A percentile compares a stretch with the other conserved stretches of the same genome.
phyloP scores from a whole-genome alignment of 2,888 invertebrate genomes.

The Neoitamus cyanurus region DNA sequence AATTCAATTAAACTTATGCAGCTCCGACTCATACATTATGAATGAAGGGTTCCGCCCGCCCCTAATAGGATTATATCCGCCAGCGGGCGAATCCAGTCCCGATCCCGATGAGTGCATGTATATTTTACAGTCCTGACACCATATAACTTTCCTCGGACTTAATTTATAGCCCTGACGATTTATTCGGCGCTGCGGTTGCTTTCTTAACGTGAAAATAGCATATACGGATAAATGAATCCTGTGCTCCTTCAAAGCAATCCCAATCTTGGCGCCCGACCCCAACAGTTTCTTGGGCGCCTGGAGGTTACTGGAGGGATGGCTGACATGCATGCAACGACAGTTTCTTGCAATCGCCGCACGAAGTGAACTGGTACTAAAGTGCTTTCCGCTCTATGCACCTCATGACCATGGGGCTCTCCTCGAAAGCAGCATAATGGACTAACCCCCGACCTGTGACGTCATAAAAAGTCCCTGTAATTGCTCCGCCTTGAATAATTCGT shows the following conservation, averaged over 20 bases:
- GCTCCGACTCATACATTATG: constrained; percentile 34
- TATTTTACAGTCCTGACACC: constrained; percentile 32
- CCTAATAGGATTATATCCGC: constrained; percentile 29
- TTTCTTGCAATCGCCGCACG: neutral
- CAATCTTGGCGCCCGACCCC: neutral
- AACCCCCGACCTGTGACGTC: neutral
- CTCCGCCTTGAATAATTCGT: neutral
- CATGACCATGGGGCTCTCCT: neutral
- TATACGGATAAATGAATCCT: constrained; percentile 17
- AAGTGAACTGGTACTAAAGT: neutral
- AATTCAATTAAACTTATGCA: constrained; percentile 44
- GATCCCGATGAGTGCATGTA: neutral
- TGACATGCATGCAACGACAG: constrained; percentile 1
- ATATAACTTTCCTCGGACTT: constrained; percentile 19
- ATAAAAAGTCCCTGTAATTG: neutral
- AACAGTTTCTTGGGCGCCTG: neutral
- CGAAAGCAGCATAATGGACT: neutral
- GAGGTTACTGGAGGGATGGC: neutral
- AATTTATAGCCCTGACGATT: constrained; percentile 25
- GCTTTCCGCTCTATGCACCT: neutral
- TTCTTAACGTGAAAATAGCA: constrained; percentile 18
- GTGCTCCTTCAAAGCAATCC: neutral
- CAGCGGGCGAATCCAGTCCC: neutral
- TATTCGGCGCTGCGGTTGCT: constrained; percentile 21
- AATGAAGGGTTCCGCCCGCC: constrained; percentile 14